Conservation (phyloP, 2,888 invertebrate genomes). For the Lasioglossum figueresi region DNA sequence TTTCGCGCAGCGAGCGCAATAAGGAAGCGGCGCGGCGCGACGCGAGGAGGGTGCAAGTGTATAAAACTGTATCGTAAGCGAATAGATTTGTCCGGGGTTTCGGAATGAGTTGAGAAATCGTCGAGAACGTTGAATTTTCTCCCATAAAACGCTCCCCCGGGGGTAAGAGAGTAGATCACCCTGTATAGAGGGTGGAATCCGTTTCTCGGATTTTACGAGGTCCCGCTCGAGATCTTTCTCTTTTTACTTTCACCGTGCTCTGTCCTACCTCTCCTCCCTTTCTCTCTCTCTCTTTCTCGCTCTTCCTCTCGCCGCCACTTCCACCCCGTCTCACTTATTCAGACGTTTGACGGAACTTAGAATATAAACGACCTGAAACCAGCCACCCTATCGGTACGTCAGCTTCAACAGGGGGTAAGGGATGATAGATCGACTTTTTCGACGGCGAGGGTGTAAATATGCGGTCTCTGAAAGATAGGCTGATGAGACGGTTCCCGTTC, state of each 20-base stretch:
- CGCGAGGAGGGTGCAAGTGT: slow-evolving; percentile 5
- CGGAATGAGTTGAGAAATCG: slow-evolving; percentile 72
- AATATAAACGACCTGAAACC: slow-evolving; percentile 72
- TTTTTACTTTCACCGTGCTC: slow-evolving; percentile 35
- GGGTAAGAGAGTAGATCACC: slow-evolving; percentile 53
- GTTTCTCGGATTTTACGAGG: slow-evolving; percentile 74
- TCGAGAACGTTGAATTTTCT: slow-evolving; percentile 65
- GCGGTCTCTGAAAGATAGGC: slow-evolving; percentile 55
- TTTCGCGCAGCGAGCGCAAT: neutral
- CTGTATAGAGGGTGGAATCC: slow-evolving; percentile 66
- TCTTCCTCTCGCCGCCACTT: neutral
- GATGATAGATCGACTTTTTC: slow-evolving; percentile 74
- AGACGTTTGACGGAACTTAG: slow-evolving; percentile 69
- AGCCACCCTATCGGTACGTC: slow-evolving; percentile 67
- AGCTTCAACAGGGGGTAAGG: slow-evolving; percentile 63
- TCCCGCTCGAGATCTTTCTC: slow-evolving; percentile 60
- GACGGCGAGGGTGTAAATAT: slow-evolving; percentile 64
- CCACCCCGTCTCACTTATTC: slow-evolving; percentile 51
- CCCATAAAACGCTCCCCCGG: slow-evolving; percentile 65
- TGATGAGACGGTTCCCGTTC: slow-evolving; percentile 44
- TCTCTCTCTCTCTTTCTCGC: neutral
- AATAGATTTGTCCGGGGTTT: slow-evolving; percentile 72
- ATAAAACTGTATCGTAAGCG: slow-evolving; percentile 58
- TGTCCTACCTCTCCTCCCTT: slow-evolving; percentile 4
- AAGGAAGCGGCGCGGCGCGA: neutral